Percentiles rank a stretch among this genome's conserved stretches.
These are phyloP conservation scores for Aethes cnicana DNA, from an alignment of 2,888 invertebrate species.

Conservation along the genomic window DNA sequence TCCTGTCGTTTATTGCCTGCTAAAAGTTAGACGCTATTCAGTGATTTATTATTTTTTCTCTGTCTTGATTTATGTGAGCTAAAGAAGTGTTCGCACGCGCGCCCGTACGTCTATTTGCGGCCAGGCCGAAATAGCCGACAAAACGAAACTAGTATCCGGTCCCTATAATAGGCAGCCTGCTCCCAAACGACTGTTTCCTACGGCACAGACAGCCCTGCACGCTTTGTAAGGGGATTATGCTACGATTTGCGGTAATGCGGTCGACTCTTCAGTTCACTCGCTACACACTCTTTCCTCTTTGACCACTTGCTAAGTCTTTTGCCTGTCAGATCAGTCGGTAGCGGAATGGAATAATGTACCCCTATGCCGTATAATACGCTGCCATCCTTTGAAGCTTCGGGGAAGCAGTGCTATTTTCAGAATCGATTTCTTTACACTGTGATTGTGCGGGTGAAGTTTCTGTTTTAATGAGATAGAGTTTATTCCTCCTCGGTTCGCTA, in stretches of 20 bases:
- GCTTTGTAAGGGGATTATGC: conserved; percentile 62
- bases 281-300: conserved; percentile 49
- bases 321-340: conserved; percentile 50
- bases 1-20: conserved; percentile 45
- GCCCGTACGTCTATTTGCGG: conserved; percentile 63
- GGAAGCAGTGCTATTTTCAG: conserved; percentile 7
- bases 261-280: conserved; percentile 44
- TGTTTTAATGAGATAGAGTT: background rate
- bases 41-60: conserved; percentile 57
- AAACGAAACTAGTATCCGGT: conserved; percentile 65
- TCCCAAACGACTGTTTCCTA: conserved; percentile 48
- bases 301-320: conserved; percentile 63
- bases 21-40: conserved; percentile 49
- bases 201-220: conserved; percentile 41
- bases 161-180: conserved; percentile 41
- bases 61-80: conserved; percentile 55
- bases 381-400: conserved; percentile 12
- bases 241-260: conserved; percentile 66
- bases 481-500: no score
- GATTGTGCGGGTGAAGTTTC: background rate
- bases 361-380: conserved; percentile 37
- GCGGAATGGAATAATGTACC: conserved; percentile 44
- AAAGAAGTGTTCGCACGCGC: conserved; percentile 58
- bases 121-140: conserved; percentile 64
- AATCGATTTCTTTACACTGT: conserved; percentile 9